These are phyloP conservation scores for Apamea sordens DNA, from an alignment of 2,888 invertebrate genomes.

Conservation along the genomic window DNA sequence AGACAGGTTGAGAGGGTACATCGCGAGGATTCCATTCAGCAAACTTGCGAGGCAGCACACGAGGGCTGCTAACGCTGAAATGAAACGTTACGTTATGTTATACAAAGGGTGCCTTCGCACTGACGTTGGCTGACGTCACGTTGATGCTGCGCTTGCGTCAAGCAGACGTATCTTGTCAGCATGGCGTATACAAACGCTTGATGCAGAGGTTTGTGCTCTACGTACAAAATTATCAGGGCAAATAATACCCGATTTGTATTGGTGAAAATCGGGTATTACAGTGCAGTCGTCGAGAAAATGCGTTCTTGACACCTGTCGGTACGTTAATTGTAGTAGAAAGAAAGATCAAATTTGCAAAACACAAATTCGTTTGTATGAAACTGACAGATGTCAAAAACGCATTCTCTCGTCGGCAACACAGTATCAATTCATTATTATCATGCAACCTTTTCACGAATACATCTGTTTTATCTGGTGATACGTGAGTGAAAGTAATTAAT, in stretches of 20 bases:
- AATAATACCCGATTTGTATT: background rate
- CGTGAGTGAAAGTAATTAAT: conserved; percentile 6
- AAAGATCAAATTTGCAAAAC: background rate
- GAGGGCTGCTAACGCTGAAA: conserved; percentile 74
- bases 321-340: background rate
- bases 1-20: conserved; percentile 64
- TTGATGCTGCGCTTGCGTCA: background rate
- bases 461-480: background rate
- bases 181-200: background rate
- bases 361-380: background rate
- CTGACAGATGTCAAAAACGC: background rate
- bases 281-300: too few relatives aligned
- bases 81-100: background rate
- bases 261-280: background rate
- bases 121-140: background rate
- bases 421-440: background rate
- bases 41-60: conserved; percentile 66
- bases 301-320: too few relatives aligned
- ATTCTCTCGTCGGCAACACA: background rate
- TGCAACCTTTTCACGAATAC: background rate
- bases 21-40: conserved; percentile 68
- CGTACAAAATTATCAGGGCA: too few relatives aligned
- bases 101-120: background rate
- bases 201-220: background rate
- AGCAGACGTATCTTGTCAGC: background rate